phyloP scores from a whole-genome alignment of 2,797 vertebrate genomes.

The Parauchenoglanis punctatus region DNA sequence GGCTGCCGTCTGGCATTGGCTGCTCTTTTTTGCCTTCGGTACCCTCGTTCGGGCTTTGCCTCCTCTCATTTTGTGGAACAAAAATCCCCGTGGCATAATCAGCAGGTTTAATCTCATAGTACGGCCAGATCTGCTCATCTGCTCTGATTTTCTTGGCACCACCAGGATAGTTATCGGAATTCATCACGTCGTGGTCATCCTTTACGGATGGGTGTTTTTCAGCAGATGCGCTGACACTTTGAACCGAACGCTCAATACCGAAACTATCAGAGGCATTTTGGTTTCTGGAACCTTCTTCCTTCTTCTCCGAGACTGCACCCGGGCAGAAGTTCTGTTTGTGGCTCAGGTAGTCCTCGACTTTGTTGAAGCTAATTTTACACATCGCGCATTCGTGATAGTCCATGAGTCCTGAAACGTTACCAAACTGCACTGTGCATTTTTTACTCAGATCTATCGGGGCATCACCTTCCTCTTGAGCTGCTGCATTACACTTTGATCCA shows the following conservation, averaged over 20 bases:
- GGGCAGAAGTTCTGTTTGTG: slow-evolving; percentile 90
- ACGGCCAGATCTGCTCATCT: slow-evolving; percentile 84
- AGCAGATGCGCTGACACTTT: slow-evolving; percentile 66
- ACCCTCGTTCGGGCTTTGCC: slow-evolving; percentile 79
- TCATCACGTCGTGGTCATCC: slow-evolving; percentile 81
- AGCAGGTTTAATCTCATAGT: slow-evolving; percentile 83
- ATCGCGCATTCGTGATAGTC: slow-evolving; percentile 88
- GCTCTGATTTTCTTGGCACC: slow-evolving; percentile 84
- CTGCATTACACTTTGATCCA: slow-evolving; percentile 75
- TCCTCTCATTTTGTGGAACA: slow-evolving; percentile 73
- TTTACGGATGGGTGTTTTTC: slow-evolving; percentile 77
- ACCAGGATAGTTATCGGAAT: slow-evolving; percentile 83
- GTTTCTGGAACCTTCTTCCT: slow-evolving; percentile 78
- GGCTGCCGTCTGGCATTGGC: slow-evolving; percentile 77
- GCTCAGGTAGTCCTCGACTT: slow-evolving; percentile 86
- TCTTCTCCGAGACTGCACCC: slow-evolving; percentile 74
- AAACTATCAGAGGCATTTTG: slow-evolving; percentile 76
- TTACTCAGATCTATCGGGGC: slow-evolving; percentile 88
- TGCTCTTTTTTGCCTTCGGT: slow-evolving; percentile 80
- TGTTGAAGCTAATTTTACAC: slow-evolving; percentile 89
- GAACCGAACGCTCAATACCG: slow-evolving; percentile 76
- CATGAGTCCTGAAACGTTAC: slow-evolving; percentile 69
- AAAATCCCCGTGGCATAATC: slow-evolving; percentile 85
- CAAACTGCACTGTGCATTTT: slow-evolving; percentile 76
- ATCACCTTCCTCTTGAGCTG: slow-evolving; percentile 80